Evolutionary conservation across 2,113 vertebrate species (phyloP).

Genomic region (Cinclus mexicanus): DNA sequence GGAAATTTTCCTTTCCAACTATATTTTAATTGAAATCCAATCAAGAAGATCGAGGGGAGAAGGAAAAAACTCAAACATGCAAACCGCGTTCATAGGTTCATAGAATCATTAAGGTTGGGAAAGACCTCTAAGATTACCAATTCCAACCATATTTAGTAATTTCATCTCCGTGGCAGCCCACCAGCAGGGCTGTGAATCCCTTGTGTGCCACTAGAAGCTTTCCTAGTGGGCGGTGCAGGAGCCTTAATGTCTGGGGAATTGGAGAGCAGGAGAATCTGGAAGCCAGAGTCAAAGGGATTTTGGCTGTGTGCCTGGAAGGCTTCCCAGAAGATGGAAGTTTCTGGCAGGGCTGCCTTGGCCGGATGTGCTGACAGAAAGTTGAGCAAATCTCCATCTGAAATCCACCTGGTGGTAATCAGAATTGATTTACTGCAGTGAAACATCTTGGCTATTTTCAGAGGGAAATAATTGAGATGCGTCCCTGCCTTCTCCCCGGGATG

Average conservation of each 20-base stretch:
- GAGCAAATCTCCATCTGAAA: constrained; percentile 17
- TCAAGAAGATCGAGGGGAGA: neutral
- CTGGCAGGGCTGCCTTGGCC: neutral
- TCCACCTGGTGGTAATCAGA: neutral
- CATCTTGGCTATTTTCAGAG: neutral
- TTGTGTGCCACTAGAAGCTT: neutral
- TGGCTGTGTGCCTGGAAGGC: neutral
- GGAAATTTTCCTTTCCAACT: neutral
- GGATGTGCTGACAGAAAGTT: neutral
- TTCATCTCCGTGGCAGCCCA: neutral
- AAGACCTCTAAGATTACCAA: neutral
- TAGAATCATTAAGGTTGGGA: neutral
- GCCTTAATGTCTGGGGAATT: neutral
- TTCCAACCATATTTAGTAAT: neutral
- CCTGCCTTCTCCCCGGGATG: rapidly evolving
- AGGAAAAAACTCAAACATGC: neutral
- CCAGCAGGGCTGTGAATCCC: neutral
- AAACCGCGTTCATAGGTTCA: neutral
- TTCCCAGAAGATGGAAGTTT: neutral
- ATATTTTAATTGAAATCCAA: neutral
- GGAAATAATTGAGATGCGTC: neutral
- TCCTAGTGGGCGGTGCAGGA: neutral
- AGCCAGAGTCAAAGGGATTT: neutral
- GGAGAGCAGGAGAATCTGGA: neutral
- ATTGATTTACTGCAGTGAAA: neutral